A percentile compares a stretch with the other conserved stretches of the same genome.
phyloP scores from a whole-genome alignment of 2,888 invertebrate species.

The Harpalus rubripes region DNA sequence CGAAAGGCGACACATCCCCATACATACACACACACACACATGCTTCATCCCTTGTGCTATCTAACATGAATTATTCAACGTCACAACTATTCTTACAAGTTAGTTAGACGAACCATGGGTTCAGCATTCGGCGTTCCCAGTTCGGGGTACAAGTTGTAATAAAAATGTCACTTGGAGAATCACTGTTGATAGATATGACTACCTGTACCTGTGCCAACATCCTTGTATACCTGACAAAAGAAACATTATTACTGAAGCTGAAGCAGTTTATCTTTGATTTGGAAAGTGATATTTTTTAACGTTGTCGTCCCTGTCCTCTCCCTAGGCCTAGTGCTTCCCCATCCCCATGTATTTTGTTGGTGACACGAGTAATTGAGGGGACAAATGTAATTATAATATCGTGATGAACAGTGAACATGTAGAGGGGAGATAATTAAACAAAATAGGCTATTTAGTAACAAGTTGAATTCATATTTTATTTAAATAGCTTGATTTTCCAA shows the following conservation, averaged over 20 bases:
- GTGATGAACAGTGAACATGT: conserved; percentile 71
- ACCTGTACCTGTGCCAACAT: background rate
- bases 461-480: background rate
- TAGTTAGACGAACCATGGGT: no score
- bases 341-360: conserved; percentile 71
- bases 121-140: background rate
- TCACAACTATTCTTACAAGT: conserved; percentile 4
- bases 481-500: conserved; percentile 16
- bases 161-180: background rate
- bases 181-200: conserved; percentile 5
- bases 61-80: conserved; percentile 49
- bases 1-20: background rate
- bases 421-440: conserved; percentile 53
- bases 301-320: conserved; percentile 64
- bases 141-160: background rate
- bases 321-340: conserved; percentile 9
- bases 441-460: conserved; percentile 1
- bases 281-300: conserved; percentile 70
- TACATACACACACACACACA: background rate
- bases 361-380: conserved; percentile 75
- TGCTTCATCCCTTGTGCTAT: conserved; percentile 12
- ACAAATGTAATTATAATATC: conserved; percentile 75
- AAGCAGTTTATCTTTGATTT: conserved; percentile 69
- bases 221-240: background rate
- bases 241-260: background rate